Conservation (phyloP, 2,888 invertebrate genomes). For the Ferrisia virgata region DNA sequence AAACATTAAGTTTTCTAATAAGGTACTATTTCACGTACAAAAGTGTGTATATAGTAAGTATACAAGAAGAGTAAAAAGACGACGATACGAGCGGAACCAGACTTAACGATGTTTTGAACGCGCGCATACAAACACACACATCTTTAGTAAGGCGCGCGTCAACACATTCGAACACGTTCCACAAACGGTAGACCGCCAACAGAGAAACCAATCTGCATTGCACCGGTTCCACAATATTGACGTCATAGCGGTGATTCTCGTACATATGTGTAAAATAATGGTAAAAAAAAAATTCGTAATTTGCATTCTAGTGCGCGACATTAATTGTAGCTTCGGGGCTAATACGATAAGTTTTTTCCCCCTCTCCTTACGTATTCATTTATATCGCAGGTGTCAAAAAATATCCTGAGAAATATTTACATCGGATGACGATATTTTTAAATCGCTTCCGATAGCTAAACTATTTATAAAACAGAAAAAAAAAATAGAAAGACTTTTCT, state of each 20-base stretch:
- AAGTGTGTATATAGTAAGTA: too few relatives aligned
- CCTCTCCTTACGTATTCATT: background rate
- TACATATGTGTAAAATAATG: background rate
- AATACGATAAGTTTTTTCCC: too few relatives aligned
- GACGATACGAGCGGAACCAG: background rate
- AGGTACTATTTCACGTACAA: too few relatives aligned
- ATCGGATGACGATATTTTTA: background rate
- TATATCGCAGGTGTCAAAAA: background rate
- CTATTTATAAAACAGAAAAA: background rate
- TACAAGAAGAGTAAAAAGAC: too few relatives aligned
- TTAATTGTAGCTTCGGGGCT: background rate
- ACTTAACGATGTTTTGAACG: background rate
- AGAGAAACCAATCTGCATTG: constrained; percentile 31
- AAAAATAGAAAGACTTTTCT: background rate
- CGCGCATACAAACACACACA: background rate
- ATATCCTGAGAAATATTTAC: background rate
- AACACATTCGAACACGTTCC: constrained; percentile 40
- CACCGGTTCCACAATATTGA: constrained; percentile 24
- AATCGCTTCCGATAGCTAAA: background rate
- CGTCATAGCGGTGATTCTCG: constrained; percentile 24
- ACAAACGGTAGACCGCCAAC: constrained; percentile 37
- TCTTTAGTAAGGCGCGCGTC: background rate
- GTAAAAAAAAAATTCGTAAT: background rate
- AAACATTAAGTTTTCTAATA: background rate
- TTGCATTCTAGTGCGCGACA: constrained; percentile 26